Percentiles rank a stretch among this genome's conserved stretches.
Conservation (phyloP, 1,140 invertebrate genomes). For the Tetramorium alpestre region DNA sequence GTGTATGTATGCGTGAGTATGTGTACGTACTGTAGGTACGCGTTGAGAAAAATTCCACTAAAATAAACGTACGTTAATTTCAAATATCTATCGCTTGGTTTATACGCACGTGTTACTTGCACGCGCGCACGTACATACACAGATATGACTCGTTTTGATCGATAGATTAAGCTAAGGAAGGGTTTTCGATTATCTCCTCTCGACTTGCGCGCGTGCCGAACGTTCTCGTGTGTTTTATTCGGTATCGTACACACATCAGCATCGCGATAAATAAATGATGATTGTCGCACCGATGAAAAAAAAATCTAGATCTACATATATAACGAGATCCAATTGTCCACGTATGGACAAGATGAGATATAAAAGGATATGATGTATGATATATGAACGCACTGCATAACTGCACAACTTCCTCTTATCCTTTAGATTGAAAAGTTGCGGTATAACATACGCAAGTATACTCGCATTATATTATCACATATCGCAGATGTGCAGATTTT, state of each 20-base stretch:
- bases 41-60: not conserved
- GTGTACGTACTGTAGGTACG: constrained; percentile 18
- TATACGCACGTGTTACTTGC: not conserved
- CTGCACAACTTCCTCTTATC: not conserved
- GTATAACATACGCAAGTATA: not conserved
- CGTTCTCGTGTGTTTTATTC: not conserved
- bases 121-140: no score
- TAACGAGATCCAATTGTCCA: not conserved
- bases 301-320: not conserved
- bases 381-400: not conserved
- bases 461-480: not conserved
- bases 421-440: not conserved
- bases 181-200: not conserved
- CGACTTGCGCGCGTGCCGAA: not conserved
- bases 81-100: constrained; percentile 19
- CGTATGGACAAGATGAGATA: not conserved
- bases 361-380: not conserved
- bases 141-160: not conserved
- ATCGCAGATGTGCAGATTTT: not conserved
- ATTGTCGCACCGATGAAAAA: no score
- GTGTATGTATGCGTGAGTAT: constrained; percentile 10
- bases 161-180: not conserved
- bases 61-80: constrained; percentile 36
- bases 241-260: not conserved
- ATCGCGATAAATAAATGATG: not conserved